Conservation (phyloP, 2,888 invertebrate genomes). For the Baccha elongata region DNA sequence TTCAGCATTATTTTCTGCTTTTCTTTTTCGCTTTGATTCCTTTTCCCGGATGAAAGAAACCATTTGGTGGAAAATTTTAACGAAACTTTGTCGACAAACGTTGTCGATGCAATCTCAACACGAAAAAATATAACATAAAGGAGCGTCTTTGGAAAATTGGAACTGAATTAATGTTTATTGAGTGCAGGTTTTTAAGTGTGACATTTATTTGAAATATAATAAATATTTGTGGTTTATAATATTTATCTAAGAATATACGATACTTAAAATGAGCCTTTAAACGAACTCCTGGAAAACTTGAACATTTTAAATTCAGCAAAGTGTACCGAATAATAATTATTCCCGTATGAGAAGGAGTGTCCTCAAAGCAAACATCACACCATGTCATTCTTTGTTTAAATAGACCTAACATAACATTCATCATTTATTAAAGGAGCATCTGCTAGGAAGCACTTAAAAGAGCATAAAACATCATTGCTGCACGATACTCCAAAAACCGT, state of each 20-base stretch:
- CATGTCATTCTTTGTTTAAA: not conserved
- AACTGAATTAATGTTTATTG: constrained; percentile 65
- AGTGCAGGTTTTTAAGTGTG: constrained; percentile 33
- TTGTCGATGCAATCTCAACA: constrained; percentile 35
- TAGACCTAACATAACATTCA: constrained; percentile 6
- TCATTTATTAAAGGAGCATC: constrained; percentile 37
- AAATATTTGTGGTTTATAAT: not conserved
- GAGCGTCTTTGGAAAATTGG: constrained; percentile 37
- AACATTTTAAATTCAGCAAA: too few species aligned
- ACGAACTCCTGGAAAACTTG: too few species aligned
- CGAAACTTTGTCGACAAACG: constrained; percentile 55
- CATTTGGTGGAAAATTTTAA: constrained; percentile 67
- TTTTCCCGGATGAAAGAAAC: constrained; percentile 34
- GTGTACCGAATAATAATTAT: constrained; percentile 1
- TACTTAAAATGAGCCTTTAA: too few species aligned
- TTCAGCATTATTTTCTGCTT: not conserved
- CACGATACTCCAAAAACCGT: constrained; percentile 28
- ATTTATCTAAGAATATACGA: too few species aligned
- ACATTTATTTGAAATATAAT: constrained; percentile 55
- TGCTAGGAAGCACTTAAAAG: constrained; percentile 36
- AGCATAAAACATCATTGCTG: constrained; percentile 24
- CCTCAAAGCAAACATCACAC: not conserved
- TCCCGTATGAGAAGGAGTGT: not conserved
- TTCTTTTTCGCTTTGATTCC: not conserved
- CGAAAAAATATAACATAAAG: not conserved